Percentiles rank a stretch among this genome's conserved stretches.
Evolutionary conservation across 1,140 invertebrate genomes (phyloP).

Genomic region (Caenorhabditis brenneri): DNA sequence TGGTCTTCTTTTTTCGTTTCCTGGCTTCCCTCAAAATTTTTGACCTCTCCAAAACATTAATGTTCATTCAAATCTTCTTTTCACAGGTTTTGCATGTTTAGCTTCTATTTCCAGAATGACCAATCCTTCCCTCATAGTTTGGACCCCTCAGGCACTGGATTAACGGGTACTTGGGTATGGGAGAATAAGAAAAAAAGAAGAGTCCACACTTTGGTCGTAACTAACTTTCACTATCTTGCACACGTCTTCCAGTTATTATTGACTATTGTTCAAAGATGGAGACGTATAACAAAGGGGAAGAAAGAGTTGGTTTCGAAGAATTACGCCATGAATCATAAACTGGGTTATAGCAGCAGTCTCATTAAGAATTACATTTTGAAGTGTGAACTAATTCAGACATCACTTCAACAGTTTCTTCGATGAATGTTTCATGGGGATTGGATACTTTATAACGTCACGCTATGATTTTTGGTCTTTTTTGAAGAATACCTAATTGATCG

Average conservation of each 20-base stretch:
- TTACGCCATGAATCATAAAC: not conserved
- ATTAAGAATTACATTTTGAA: not conserved
- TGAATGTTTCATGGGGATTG: too few species aligned
- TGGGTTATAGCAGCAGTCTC: not conserved
- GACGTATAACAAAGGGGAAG: not conserved
- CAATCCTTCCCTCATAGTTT: not conserved
- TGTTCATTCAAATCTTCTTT: not conserved
- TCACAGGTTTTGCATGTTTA: not conserved
- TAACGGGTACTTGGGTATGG: not conserved
- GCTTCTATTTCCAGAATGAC: not conserved
- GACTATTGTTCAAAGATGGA: not conserved
- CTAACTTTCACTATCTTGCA: not conserved
- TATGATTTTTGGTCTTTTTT: not conserved
- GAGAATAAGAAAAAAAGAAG: not conserved
- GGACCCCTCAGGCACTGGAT: constrained; percentile 17
- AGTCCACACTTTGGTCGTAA: constrained; percentile 30
- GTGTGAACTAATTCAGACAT: not conserved
- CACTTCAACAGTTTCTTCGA: too few species aligned
- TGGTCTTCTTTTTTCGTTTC: not conserved
- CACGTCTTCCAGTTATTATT: constrained; percentile 9
- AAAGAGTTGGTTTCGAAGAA: not conserved
- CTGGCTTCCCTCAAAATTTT: not conserved
- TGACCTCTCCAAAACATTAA: not conserved
- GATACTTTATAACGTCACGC: not conserved
- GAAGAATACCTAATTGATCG: not conserved